Conservation (phyloP, 2,888 invertebrate genomes). For the Caenorhabditis becei region DNA sequence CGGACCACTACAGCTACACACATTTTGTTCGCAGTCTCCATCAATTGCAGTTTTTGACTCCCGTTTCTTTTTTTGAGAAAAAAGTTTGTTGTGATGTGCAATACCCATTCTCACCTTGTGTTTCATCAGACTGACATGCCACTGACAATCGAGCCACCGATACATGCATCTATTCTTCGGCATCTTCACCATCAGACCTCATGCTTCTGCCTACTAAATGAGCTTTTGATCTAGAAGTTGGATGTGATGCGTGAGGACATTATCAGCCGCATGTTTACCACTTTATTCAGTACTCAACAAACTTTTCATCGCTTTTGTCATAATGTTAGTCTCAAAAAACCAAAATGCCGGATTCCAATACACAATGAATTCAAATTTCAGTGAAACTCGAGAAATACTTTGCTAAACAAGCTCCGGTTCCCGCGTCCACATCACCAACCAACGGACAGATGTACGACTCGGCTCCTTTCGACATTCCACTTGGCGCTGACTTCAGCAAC, state of each 20-base stretch:
- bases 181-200: background rate
- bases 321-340: background rate
- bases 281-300: conserved; percentile 7
- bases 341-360: background rate
- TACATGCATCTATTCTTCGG: background rate
- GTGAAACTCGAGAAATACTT: conserved; percentile 82
- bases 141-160: background rate
- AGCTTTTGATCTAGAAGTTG: conserved; percentile 11
- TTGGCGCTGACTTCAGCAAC: conserved; percentile 52
- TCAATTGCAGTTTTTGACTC: background rate
- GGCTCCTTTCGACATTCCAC: conserved; percentile 52
- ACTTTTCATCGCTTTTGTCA: background rate
- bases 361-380: conserved; percentile 63
- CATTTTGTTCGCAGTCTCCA: background rate
- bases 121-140: conserved; percentile 14
- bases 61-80: background rate
- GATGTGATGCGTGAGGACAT: conserved; percentile 23
- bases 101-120: conserved; percentile 13
- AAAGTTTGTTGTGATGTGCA: conserved; percentile 29
- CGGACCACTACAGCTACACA: background rate
- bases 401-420: conserved; percentile 72
- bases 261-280: background rate
- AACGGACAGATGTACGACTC: conserved; percentile 40
- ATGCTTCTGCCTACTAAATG: conserved; percentile 5
- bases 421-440: conserved; percentile 13